Evolutionary conservation across 2,888 invertebrate species (phyloP), one percentile per base, ranked within the genome.

Genomic region (Drosophila vallismaia): DNA sequence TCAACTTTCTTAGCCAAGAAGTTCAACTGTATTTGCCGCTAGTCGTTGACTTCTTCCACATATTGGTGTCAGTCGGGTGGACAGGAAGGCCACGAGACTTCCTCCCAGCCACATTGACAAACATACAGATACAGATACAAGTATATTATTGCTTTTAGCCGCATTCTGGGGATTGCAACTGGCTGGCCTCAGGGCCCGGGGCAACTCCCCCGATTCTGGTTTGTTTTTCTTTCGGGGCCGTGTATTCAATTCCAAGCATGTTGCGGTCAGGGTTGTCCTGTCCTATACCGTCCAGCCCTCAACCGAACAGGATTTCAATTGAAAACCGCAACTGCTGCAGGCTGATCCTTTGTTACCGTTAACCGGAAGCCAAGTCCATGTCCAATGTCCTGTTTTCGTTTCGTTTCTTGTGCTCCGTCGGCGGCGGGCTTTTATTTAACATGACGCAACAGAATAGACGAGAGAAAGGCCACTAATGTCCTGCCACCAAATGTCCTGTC

Each of bases 391-490:
- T 64, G 63, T 53, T 50, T 53, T 53, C 45, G 48, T 52, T 60
- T 49, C 45, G 78, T 49, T 49, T 49, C 48, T 12, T 42, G 8
- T 7, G 40, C 29, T 6, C 28, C 28, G 50, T 44, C 44, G 67
- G 28, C 44, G 67, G 51, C 51, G 53, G 68, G 87, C 85, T 88
- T 88, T 85, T 88, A 85, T 88, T 84, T 85, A 78, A 78, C 74
- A 76, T 85, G 85, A 85, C 85, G 85, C 85, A 85, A 88, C 85
- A 86, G 67, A 86, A 79, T 67, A 67, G 63, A 55, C 62, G 28
- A 71, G 45, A 50, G 57, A 71, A 71, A 71, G 73, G 73, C 38
- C 71, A 57, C 82, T 67, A 83, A 85, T 80, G 86, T 86, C 82
- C 81, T 71, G 75, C 75, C 72, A 79, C 75, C 81, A 57, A 79